Base-by-base conservation (phyloP, 2,888 invertebrate genomes). In the Dendrolimus pini region DNA sequence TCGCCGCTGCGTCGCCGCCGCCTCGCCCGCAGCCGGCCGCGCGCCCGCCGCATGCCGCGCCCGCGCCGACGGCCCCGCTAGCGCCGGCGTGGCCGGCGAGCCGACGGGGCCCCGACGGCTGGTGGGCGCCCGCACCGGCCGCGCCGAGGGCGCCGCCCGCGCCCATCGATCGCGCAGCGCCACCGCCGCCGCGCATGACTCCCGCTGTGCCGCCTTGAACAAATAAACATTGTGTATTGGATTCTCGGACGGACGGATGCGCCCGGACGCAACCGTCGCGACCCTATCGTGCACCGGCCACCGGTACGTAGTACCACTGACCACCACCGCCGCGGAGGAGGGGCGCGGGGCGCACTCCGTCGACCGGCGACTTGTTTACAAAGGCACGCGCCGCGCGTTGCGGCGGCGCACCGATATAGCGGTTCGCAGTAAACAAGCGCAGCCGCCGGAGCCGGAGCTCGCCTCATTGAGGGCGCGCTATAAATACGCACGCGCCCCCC, bases 31-130 rank as follows among this genome's bases (percentile, higher is more conserved):
- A 74, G 74, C 79, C 77, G 80, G 78, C 79, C 72, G 74, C 77
- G 77, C 75, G 74, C 77, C 72, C 78, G 79, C 80, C 82, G 75
- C 76, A 77, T 78, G 78, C 77, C 81, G 81, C 82, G 77, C 77
- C 75, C 71, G 74, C 75, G 71, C 77, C 79, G 30, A 47, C 78
- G 77, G 72, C 77, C 75, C 74, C 80, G 76, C 78, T 77, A 79
- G 81, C 80, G 77, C 75, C 77, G 79, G 78, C 81, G 77, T 77
- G 78, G 77, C 75, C 75, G 75, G 70, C 76, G 71, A 67, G 71
- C 73, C 74, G 74, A 75, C 68, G 64, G 60, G 69, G 68, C 71
- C 69, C 67, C 68, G 70, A 66, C 67, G 71, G 68, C 77, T 75
- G 77, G 78, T 77, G 75, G 73, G 76, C 56, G 57, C 54, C 47